A percentile compares a stretch with the other conserved stretches of the same genome.
Conservation (phyloP, 2,797 vertebrate species). For the Prionace glauca region DNA sequence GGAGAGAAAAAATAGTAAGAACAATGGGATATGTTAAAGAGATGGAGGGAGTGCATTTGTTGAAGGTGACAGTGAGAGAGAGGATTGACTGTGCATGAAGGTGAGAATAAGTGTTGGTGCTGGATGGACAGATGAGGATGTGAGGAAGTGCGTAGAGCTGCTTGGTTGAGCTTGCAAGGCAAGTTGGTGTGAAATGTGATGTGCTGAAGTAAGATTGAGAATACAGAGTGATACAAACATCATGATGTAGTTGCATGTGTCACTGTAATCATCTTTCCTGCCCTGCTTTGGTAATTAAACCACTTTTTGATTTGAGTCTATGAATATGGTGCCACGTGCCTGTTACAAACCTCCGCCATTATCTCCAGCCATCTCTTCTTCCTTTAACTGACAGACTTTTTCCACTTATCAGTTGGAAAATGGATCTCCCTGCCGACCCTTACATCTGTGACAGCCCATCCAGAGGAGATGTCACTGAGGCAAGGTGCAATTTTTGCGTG, state of each 20-base stretch:
- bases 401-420: background rate
- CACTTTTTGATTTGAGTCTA: too few relatives aligned
- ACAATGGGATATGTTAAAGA: too few relatives aligned
- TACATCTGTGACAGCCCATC: background rate
- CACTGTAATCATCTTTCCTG: background rate
- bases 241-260: background rate
- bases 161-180: background rate
- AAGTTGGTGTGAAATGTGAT: background rate
- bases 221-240: background rate
- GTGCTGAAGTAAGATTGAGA: background rate
- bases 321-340: background rate
- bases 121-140: too few relatives aligned
- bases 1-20: too few relatives aligned
- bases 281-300: too few relatives aligned
- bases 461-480: background rate
- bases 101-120: too few relatives aligned
- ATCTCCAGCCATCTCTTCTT: background rate
- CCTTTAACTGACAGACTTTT: background rate
- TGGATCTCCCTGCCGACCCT: background rate
- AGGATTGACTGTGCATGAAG: too few relatives aligned
- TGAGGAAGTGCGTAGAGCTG: too few relatives aligned
- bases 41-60: too few relatives aligned
- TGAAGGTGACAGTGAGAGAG: too few relatives aligned
- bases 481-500: background rate
- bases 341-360: background rate